Evolutionary conservation across 2,113 vertebrate species (phyloP).

Genomic region (Cairina moschata): DNA sequence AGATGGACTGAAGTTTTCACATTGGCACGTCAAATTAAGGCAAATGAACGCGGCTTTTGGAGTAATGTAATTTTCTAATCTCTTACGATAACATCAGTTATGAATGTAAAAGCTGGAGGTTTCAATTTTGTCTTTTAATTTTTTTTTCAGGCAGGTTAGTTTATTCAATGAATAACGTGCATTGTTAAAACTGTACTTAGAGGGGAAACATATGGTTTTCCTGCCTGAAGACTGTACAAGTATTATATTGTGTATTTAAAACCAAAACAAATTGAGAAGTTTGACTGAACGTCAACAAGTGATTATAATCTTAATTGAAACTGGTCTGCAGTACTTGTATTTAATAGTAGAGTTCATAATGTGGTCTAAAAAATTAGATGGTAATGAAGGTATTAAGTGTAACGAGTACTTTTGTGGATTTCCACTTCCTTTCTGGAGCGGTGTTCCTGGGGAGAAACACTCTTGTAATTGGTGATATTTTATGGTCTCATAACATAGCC

Average conservation of each 20-base stretch:
- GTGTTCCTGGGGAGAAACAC: slow-evolving; percentile 43
- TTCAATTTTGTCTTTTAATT: slow-evolving; percentile 35
- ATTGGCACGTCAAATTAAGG: slow-evolving; percentile 52
- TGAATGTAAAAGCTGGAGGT: slow-evolving; percentile 8
- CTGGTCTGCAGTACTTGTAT: slow-evolving; percentile 24
- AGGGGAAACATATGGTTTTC: slow-evolving; percentile 75
- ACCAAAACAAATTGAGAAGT: slow-evolving; percentile 61
- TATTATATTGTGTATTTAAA: slow-evolving; percentile 65
- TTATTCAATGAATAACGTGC: slow-evolving; percentile 49
- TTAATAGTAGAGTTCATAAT: slow-evolving; percentile 50
- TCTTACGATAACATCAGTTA: slow-evolving; percentile 51
- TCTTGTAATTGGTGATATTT: slow-evolving; percentile 59
- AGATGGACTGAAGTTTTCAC: slow-evolving; percentile 37
- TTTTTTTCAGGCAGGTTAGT: slow-evolving; percentile 22
- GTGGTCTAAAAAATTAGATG: slow-evolving; percentile 56
- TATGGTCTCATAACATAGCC: slow-evolving; percentile 27
- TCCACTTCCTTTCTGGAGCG: slow-evolving; percentile 50
- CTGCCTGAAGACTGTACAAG: slow-evolving; percentile 57
- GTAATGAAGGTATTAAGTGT: slow-evolving; percentile 59
- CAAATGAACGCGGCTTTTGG: slow-evolving; percentile 41
- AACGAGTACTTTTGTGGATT: slow-evolving; percentile 64
- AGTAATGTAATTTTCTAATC: slow-evolving; percentile 37
- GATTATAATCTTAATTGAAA: slow-evolving; percentile 70
- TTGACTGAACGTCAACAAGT: slow-evolving; percentile 66
- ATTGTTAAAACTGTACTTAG: slow-evolving; percentile 67